Conservation (phyloP, 2,888 invertebrate genomes). For the Ophioninae sp. region DNA sequence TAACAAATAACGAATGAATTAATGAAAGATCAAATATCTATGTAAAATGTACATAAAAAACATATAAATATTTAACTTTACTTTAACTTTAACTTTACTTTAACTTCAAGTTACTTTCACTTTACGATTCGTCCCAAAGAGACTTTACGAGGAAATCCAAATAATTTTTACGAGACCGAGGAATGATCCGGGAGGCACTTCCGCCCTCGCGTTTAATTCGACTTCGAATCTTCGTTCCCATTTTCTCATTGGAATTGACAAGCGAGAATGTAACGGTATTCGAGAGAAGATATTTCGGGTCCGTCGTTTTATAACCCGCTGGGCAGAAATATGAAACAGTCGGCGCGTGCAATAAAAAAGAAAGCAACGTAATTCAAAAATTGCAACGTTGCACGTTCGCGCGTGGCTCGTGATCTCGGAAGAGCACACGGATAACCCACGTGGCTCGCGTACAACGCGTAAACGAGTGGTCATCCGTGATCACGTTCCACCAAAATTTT, state of each 20-base stretch:
- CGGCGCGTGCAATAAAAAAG: slow-evolving; percentile 5
- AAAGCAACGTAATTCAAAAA: slow-evolving; percentile 8
- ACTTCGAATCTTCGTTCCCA: background rate
- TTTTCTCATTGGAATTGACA: background rate
- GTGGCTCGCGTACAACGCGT: slow-evolving; percentile 11
- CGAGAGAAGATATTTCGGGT: background rate
- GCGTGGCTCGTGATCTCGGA: slow-evolving; percentile 22
- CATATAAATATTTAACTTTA: no score
- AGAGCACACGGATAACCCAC: slow-evolving; percentile 1
- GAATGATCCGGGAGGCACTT: background rate
- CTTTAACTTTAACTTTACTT: no score
- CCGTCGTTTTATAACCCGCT: slow-evolving; percentile 17
- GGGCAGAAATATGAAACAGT: slow-evolving; percentile 34
- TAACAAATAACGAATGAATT: no score
- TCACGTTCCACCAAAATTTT: background rate
- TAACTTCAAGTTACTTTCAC: no score
- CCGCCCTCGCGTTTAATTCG: background rate
- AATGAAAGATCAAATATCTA: no score
- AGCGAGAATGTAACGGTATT: background rate
- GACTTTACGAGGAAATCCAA: background rate
- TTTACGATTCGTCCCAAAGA: background rate
- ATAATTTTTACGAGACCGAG: background rate
- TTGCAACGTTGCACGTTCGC: slow-evolving; percentile 51
- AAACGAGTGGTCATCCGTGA: background rate
- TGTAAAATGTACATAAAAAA: no score